Percentiles rank a stretch among this genome's conserved stretches.
phyloP scores from a whole-genome alignment of 2,797 vertebrate genomes.

The Ceryle rudis region DNA sequence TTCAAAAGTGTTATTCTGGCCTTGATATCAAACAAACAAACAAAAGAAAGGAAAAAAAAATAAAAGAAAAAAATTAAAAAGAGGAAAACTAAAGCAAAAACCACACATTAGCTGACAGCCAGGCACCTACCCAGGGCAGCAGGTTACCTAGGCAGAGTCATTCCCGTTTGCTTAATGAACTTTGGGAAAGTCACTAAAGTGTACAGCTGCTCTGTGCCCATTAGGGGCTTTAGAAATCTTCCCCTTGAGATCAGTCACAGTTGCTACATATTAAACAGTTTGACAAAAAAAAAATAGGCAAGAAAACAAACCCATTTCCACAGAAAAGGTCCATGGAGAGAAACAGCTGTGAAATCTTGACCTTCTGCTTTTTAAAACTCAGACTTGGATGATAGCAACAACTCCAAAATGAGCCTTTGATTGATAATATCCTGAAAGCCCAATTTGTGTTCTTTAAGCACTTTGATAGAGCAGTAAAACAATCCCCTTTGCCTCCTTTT shows the following conservation, averaged over 20 bases:
- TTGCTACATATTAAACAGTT: not conserved
- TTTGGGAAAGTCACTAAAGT: not conserved
- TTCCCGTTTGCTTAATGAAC: not conserved
- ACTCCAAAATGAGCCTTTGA: not conserved
- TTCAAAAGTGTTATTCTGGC: not conserved
- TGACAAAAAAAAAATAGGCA: not conserved
- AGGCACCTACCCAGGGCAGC: not conserved
- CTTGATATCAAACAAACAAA: not conserved
- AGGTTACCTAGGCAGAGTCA: not conserved
- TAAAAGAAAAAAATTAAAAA: no score
- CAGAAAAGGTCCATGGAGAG: not conserved
- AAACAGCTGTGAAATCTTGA: not conserved
- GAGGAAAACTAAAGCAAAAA: no score
- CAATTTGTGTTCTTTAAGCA: conserved; percentile 42
- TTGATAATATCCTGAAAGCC: not conserved
- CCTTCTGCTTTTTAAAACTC: not conserved
- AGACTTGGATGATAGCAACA: not conserved
- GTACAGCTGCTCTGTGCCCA: not conserved
- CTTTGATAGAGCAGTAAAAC: conserved; percentile 18
- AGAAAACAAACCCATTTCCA: not conserved
- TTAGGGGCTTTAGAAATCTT: not conserved
- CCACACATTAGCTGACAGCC: not conserved
- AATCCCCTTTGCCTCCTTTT: conserved; percentile 22
- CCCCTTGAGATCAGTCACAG: not conserved
- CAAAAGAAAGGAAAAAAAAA: no score